Percentiles rank a stretch among this genome's conserved stretches.
phyloP scores from a whole-genome alignment of 2,113 vertebrate genomes.

The Parus major region DNA sequence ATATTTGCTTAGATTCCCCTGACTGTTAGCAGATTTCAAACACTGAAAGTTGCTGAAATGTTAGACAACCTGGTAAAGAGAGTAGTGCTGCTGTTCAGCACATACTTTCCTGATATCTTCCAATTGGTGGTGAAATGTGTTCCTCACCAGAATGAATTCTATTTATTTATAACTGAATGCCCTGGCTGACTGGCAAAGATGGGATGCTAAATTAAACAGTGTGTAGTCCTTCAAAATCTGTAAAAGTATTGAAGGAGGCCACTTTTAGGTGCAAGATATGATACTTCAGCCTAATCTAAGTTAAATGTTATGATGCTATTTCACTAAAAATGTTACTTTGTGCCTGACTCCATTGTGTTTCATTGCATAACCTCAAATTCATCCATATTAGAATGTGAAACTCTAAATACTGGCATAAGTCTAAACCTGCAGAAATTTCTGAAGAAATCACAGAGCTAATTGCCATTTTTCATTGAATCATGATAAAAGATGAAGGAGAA shows the following conservation, averaged over 20 bases:
- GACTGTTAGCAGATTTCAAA: not conserved
- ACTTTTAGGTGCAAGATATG: not conserved
- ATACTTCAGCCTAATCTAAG: not conserved
- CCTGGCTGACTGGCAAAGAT: not conserved
- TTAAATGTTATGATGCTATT: not conserved
- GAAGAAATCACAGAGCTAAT: not conserved
- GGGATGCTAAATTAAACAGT: not conserved
- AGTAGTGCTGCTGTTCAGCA: not conserved
- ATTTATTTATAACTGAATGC: not conserved
- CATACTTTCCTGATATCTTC: not conserved
- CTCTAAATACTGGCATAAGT: not conserved
- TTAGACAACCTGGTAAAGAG: not conserved
- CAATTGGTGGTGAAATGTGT: not conserved
- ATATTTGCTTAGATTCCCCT: not conserved
- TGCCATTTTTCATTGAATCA: not conserved
- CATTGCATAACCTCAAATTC: not conserved
- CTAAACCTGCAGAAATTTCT: not conserved
- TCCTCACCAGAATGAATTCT: not conserved
- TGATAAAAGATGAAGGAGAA: not conserved
- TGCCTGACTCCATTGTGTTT: not conserved
- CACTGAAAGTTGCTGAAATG: not conserved
- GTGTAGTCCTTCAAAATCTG: not conserved
- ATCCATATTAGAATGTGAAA: not conserved
- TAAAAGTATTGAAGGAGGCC: not conserved
- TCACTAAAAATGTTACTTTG: not conserved